Evolutionary conservation across 2,113 vertebrate genomes (phyloP), one percentile per base, ranked within the genome.

Genomic region (Setophaga petechia): DNA sequence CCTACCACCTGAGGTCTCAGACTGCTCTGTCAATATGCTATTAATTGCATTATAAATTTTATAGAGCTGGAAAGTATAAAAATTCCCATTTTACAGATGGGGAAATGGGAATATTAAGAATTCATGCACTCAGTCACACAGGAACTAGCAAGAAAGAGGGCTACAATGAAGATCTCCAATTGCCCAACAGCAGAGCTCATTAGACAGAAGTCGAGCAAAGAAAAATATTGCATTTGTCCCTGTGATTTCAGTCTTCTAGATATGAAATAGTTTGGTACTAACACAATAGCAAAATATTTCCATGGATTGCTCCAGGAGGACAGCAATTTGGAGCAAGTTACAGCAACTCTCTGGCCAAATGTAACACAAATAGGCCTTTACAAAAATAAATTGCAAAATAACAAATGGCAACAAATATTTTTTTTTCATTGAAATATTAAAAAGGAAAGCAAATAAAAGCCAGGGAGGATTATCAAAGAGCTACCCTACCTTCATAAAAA

Each of bases 41-140:
- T 94, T 96, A 97, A 97, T 97, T 96, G 91, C 76, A 90, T 95
- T 95, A 96, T 94, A 95, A 96, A 96, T 96, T 96, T 93, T 93
- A 94, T 92, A 94, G 88, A 92, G 92, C 65, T 86, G 65, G 61
- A 91, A 96, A 96, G 88, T 95, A 94, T 82, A 95, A 96, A 93
- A 96, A 95, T 89, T 90, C 94, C 90, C 79, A 84, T 92, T 95
- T 93, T 96, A 95, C 61, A 95, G 88, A 94, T 95, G 79, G 55
- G 82, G 79, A 96, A 94, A 96, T 90, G 85, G 90, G 83, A 95
- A 80, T 90, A 96, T 95, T 96, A 96, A 96, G 93, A 97, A 96
- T 95, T 93, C 92, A 92, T 93, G 94, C 66, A 92, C 47, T 94
- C 80, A 75, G 94, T 93, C 92, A 90, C 90, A 93, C 55, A 95